A percentile compares a stretch with the other conserved stretches of the same genome.
These are phyloP conservation scores for Sebastes schlegelii DNA, from an alignment of 2,113 vertebrate species.

Conservation along the genomic window DNA sequence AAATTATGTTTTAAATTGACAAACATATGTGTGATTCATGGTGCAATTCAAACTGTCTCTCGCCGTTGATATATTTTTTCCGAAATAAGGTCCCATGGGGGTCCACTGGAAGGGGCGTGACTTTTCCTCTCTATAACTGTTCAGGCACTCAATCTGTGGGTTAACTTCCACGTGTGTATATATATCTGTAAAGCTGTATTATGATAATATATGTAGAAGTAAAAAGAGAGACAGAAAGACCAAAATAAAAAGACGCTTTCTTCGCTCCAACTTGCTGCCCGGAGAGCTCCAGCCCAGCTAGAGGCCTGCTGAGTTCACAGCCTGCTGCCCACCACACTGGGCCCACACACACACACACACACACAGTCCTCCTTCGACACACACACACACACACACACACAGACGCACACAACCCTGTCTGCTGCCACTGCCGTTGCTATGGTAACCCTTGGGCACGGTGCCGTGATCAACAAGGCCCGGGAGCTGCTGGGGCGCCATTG, in stretches of 20 bases:
- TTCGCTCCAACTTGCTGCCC: slow-evolving; percentile 61
- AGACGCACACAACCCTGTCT: slow-evolving; percentile 60
- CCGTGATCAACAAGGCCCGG: slow-evolving; percentile 76
- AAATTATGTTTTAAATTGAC: too few relatives aligned
- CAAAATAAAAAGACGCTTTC: slow-evolving; percentile 50
- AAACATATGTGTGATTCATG: too few relatives aligned
- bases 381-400: slow-evolving; percentile 39
- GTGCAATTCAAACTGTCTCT: too few relatives aligned
- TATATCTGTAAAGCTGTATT: background rate
- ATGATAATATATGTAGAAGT: background rate
- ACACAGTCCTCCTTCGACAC: background rate
- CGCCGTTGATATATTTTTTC: too few relatives aligned
- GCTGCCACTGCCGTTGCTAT: slow-evolving; percentile 79
- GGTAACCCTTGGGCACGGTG: slow-evolving; percentile 79
- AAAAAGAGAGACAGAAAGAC: slow-evolving; percentile 12
- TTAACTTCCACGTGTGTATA: background rate
- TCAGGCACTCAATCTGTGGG: background rate
- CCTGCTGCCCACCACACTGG: slow-evolving; percentile 68
- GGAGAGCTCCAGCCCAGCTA: slow-evolving; percentile 54
- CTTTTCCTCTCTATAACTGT: too few relatives aligned
- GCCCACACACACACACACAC: slow-evolving; percentile 46
- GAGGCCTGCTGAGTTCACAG: slow-evolving; percentile 77
- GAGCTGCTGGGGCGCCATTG: slow-evolving; percentile 76
- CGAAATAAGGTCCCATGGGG: too few relatives aligned
- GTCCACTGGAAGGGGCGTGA: too few relatives aligned